phyloP scores from a whole-genome alignment of 2,888 invertebrate genomes.

The Rhamnusium bicolor region DNA sequence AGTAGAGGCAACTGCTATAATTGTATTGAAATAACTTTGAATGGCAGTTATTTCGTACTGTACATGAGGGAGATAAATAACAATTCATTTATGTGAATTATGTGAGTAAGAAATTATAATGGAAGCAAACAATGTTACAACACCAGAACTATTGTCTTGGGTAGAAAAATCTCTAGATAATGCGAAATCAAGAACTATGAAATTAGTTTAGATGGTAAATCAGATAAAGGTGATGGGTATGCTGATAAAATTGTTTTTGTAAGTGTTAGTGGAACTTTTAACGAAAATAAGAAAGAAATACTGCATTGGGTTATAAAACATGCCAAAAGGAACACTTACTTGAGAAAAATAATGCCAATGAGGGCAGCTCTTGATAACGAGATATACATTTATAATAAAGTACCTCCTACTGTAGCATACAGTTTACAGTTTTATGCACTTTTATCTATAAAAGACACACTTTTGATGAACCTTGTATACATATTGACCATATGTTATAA shows the following conservation, averaged over 20 bases:
- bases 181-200: conserved; percentile 29
- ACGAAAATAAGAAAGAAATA: neutral
- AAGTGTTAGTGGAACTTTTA: conserved; percentile 17
- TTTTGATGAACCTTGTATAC: too few relatives aligned
- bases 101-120: neutral
- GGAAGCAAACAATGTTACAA: neutral
- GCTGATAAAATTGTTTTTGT: conserved; percentile 44
- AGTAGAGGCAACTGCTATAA: too few relatives aligned
- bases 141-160: conserved; percentile 23
- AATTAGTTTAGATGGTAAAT: conserved; percentile 33
- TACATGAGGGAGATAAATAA: too few relatives aligned
- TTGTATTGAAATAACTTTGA: neutral
- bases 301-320: conserved; percentile 41
- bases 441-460: too few relatives aligned
- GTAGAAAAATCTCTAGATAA: conserved; percentile 29
- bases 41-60: neutral
- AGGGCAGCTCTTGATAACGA: conserved; percentile 43
- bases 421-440: too few relatives aligned
- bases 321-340: conserved; percentile 26
- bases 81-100: too few relatives aligned
- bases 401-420: too few relatives aligned
- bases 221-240: conserved; percentile 45
- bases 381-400: conserved; percentile 43
- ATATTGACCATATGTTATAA: too few relatives aligned
- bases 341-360: conserved; percentile 5